Base-by-base conservation (phyloP, 2,797 vertebrate genomes). In the Aviceda leuphotes region DNA sequence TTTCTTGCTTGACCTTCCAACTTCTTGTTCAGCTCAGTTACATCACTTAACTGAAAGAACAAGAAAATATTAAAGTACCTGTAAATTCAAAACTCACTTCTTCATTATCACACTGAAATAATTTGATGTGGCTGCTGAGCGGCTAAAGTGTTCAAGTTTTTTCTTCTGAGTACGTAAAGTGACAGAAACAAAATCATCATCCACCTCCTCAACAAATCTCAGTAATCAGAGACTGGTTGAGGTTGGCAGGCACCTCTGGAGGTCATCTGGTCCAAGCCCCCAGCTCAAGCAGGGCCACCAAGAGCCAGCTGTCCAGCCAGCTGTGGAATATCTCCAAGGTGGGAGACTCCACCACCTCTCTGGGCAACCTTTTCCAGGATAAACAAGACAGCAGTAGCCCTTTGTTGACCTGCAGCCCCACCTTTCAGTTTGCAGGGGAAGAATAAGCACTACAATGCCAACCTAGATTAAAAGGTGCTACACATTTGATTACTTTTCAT, bases 1-100 rank as follows among this genome's bases (percentile, higher is more conserved):
- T 97, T 99, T 93, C 97, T 98, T n/a, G 98, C 98, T 94, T 99
- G 98, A 91, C 72, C 90, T 95, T 99, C 98, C 97, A 99, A 89
- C 96, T 96, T 98, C 89, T 97, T 98, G 88, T 99, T 99, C 97
- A 99, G 98, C 83, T 99, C 98, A 72, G 94, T 98, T 71, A 98
- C 91, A 83, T 98, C 98, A 96, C 85, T 98, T 92, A 99, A 77
- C 99, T 99, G 96, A 94, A 97, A 90, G 91, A 93, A 92, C n/a
- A 33, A 87, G 82, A 87, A 95, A 91, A 97, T 24, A 73, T 28
- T 49, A 12, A 82, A 86, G 12, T 35, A 66, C 9, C 24, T 26
- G 8, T 58, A 80, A 73, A 86, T 62, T 78, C 25, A 87, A 76
- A 91, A 72, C 7, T 65, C 31, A 67, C 6, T 81, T 73, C 17